phyloP scores from a whole-genome alignment of 2,888 invertebrate genomes.

The Drosophila meridionalis region DNA sequence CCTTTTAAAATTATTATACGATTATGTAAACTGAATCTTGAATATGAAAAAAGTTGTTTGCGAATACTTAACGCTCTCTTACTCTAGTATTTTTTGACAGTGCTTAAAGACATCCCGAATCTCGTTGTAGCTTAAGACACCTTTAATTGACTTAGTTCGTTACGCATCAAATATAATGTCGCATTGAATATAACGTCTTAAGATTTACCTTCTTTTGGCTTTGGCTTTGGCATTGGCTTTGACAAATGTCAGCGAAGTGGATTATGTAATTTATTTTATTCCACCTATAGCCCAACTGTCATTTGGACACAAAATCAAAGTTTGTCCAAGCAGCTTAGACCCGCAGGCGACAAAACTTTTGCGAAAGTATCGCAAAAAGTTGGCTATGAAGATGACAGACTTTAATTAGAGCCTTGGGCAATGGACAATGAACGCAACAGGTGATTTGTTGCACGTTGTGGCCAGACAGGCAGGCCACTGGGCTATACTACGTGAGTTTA shows the following conservation, averaged over 20 bases:
- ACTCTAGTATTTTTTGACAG: not conserved
- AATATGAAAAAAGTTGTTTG: not conserved
- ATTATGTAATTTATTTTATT: slow-evolving; percentile 71
- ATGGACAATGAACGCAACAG: slow-evolving; percentile 56
- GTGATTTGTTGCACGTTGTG: slow-evolving; percentile 48
- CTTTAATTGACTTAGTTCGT: slow-evolving; percentile 32
- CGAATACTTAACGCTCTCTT: not conserved
- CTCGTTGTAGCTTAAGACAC: not conserved
- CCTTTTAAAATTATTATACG: not conserved
- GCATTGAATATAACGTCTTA: slow-evolving; percentile 41
- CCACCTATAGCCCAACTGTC: slow-evolving; percentile 40
- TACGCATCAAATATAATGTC: slow-evolving; percentile 31
- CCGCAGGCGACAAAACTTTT: slow-evolving; percentile 57
- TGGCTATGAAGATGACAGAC: slow-evolving; percentile 39
- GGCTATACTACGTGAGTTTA: not conserved
- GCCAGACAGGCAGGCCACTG: not conserved
- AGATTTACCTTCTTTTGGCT: slow-evolving; percentile 13
- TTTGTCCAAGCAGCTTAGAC: slow-evolving; percentile 42
- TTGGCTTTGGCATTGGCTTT: slow-evolving; percentile 21
- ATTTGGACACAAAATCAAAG: slow-evolving; percentile 55
- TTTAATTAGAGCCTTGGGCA: slow-evolving; percentile 57
- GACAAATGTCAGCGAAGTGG: slow-evolving; percentile 67
- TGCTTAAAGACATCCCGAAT: not conserved
- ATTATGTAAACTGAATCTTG: not conserved
- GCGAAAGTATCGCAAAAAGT: slow-evolving; percentile 60